These are phyloP conservation scores for Oreochromis aureus DNA, from an alignment of 2,113 vertebrate species.

Conservation along the genomic window DNA sequence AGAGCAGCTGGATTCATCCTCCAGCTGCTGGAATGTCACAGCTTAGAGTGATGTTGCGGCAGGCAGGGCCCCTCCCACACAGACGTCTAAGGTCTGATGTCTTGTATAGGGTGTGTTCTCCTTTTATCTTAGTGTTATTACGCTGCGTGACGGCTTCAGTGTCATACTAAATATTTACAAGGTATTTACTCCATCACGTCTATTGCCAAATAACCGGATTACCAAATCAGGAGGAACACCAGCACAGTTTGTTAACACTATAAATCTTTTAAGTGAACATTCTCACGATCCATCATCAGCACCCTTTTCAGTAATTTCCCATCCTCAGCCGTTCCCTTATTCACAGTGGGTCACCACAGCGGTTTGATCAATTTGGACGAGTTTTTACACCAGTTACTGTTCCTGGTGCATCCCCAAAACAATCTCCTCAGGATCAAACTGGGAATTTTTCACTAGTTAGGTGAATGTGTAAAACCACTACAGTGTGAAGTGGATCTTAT, in stretches of 20 bases:
- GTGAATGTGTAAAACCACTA: not conserved
- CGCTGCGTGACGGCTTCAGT: not conserved
- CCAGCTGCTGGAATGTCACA: conserved; percentile 31
- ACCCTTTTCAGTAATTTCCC: not conserved
- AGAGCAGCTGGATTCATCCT: conserved; percentile 27
- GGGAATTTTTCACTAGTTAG: not conserved
- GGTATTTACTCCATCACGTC: not conserved
- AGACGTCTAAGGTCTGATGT: not conserved
- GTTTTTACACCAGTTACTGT: not conserved
- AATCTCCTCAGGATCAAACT: not conserved
- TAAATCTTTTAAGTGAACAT: not conserved
- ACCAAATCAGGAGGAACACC: not conserved
- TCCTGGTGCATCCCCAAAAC: not conserved
- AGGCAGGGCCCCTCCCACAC: not conserved
- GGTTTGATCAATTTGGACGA: not conserved
- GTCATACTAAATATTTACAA: not conserved
- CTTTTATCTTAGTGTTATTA: not conserved
- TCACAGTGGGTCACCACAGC: not conserved
- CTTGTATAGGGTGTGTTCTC: not conserved
- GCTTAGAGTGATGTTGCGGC: conserved; percentile 6
- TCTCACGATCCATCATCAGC: not conserved
- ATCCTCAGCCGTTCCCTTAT: not conserved
- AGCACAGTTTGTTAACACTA: not conserved
- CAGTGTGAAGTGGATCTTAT: not conserved
- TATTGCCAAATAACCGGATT: not conserved